phyloP scores from a whole-genome alignment of 2,113 vertebrate genomes.

The Gavialis gangeticus region DNA sequence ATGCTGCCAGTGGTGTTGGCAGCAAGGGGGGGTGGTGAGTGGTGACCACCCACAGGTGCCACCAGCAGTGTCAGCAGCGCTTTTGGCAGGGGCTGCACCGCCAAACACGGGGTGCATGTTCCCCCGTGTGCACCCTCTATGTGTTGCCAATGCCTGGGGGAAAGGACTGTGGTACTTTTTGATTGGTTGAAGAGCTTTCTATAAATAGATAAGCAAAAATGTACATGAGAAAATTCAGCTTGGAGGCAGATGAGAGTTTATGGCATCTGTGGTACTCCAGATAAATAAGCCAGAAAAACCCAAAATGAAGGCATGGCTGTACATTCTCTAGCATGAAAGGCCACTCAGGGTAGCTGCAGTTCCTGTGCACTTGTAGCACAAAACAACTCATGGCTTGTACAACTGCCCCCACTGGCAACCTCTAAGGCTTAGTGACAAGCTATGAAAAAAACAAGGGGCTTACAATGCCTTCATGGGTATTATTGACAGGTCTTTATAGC shows the following conservation, averaged over 20 bases:
- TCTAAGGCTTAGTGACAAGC: not conserved
- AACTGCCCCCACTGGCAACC: not conserved
- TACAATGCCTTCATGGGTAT: not conserved
- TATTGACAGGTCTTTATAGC: not conserved
- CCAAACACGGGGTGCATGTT: no score
- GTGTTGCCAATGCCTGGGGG: not conserved
- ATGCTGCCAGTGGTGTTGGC: no score
- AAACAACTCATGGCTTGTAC: not conserved
- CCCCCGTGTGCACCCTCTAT: no score
- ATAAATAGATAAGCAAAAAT: not conserved
- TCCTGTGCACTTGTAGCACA: not conserved
- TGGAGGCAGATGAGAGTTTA: not conserved
- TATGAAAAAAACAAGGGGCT: not conserved
- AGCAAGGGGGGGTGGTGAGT: no score
- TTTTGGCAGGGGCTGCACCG: no score
- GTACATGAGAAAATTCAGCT: not conserved
- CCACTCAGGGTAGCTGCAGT: not conserved
- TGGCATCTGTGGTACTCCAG: not conserved
- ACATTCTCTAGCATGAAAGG: not conserved
- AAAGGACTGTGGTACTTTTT: not conserved
- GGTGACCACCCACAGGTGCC: no score
- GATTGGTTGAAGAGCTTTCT: not conserved
- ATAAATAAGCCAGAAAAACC: not conserved
- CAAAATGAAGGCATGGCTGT: not conserved
- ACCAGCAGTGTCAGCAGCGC: no score